phyloP scores from a whole-genome alignment of 2,888 invertebrate species.

The Tortricodes alternella region DNA sequence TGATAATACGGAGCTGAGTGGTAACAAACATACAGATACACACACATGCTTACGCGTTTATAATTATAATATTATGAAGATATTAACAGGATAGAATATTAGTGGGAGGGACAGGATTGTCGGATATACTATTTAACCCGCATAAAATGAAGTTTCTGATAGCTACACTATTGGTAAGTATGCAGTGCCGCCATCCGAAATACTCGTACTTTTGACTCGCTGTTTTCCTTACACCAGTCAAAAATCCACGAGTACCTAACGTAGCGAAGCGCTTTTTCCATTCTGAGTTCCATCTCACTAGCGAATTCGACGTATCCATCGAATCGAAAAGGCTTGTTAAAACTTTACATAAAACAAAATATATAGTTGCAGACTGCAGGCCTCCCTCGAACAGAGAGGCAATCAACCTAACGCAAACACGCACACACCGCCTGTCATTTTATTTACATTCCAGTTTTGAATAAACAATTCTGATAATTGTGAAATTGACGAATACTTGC shows the following conservation, averaged over 20 bases:
- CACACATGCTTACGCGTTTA: no score
- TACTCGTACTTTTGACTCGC: no score
- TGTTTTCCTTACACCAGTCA: constrained; percentile 5
- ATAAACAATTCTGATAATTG: constrained; percentile 47
- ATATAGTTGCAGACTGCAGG: constrained; percentile 47
- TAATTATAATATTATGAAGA: no score
- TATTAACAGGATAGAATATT: no score
- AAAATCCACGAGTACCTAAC: constrained; percentile 33
- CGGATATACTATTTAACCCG: no score
- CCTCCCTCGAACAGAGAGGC: constrained; percentile 58
- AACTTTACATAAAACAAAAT: constrained; percentile 75
- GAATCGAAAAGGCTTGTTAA: constrained; percentile 76
- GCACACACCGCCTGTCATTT: constrained; percentile 43
- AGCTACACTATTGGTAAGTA: no score
- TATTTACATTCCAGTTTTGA: constrained; percentile 57
- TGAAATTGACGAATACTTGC: constrained; percentile 46
- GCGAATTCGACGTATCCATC: constrained; percentile 71
- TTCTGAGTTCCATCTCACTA: constrained; percentile 64
- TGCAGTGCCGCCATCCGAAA: no score
- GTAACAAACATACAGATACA: no score
- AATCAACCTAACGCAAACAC: constrained; percentile 70
- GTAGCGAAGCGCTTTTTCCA: constrained; percentile 66
- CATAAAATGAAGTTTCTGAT: no score
- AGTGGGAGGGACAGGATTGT: no score
- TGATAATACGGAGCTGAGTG: no score